A percentile compares a stretch with the other conserved stretches of the same genome.
Conservation (phyloP, 2,113 vertebrate species). For the Bujurquina vittata region DNA sequence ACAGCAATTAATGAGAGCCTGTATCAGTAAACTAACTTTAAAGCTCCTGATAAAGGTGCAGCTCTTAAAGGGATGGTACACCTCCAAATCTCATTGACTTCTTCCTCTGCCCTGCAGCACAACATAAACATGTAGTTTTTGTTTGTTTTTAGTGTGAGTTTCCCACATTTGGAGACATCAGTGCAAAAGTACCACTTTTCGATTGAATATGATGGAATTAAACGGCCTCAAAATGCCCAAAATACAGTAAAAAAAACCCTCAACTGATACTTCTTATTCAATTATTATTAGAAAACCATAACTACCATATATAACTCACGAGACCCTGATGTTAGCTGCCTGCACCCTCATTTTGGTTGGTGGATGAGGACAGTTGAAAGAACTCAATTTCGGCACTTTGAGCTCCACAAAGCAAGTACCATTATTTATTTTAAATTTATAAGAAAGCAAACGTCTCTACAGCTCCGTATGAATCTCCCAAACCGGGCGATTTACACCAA, state of each 20-base stretch:
- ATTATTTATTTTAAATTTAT: too few relatives aligned
- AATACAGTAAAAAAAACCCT: not conserved
- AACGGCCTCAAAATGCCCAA: not conserved
- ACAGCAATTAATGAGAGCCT: not conserved
- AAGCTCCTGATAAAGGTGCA: not conserved
- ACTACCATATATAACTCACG: too few relatives aligned
- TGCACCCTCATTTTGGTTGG: not conserved
- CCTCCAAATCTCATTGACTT: not conserved
- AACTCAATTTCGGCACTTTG: not conserved
- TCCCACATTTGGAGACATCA: not conserved
- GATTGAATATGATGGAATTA: not conserved
- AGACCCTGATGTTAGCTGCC: not conserved
- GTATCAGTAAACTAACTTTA: not conserved
- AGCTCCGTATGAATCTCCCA: too few relatives aligned
- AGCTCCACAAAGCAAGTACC: too few relatives aligned
- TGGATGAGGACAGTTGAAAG: not conserved
- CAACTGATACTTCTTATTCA: not conserved
- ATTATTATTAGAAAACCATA: too few relatives aligned
- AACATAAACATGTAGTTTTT: not conserved
- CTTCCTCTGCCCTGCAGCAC: not conserved
- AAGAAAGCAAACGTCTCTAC: too few relatives aligned
- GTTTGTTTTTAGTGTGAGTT: rapidly evolving
- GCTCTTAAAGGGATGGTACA: not conserved
- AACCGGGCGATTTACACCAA: too few relatives aligned
- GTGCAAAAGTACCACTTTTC: not conserved